phyloP scores from a whole-genome alignment of 2,797 vertebrate species.

The Hirundo rustica region DNA sequence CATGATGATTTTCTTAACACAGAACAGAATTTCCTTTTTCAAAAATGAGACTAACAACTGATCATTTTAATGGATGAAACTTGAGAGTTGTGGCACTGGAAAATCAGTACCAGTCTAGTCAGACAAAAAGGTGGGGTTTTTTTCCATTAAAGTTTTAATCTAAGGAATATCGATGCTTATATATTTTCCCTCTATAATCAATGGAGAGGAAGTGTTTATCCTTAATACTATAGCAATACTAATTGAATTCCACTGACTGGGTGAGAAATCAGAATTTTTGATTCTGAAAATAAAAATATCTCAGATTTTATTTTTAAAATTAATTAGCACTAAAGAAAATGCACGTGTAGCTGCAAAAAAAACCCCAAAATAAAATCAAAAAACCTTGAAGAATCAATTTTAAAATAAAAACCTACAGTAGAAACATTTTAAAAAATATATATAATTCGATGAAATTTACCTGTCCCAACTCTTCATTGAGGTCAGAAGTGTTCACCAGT shows the following conservation, averaged over 20 bases:
- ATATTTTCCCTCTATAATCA: neutral
- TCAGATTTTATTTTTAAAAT: neutral
- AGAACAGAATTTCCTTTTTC: neutral
- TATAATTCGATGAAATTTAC: constrained; percentile 62
- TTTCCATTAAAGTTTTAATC: neutral
- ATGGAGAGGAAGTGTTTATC: neutral
- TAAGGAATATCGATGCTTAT: neutral
- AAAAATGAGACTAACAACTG: neutral
- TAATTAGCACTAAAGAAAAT: neutral
- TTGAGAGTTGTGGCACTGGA: neutral
- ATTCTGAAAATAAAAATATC: neutral
- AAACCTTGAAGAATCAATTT: neutral
- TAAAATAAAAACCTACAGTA: neutral
- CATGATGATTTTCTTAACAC: neutral
- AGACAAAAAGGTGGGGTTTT: accelerated
- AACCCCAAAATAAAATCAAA: accelerated
- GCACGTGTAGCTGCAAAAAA: neutral
- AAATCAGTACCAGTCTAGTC: neutral
- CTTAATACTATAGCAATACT: neutral
- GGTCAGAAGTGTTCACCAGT: constrained; percentile 94
- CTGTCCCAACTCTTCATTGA: constrained; percentile 97
- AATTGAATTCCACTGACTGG: neutral
- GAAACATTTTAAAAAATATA: neutral
- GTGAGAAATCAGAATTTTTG: neutral
- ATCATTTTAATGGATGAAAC: neutral